phyloP scores from a whole-genome alignment of 92 coral and sea anemone genomes.

The Zoanthus solanderi region DNA sequence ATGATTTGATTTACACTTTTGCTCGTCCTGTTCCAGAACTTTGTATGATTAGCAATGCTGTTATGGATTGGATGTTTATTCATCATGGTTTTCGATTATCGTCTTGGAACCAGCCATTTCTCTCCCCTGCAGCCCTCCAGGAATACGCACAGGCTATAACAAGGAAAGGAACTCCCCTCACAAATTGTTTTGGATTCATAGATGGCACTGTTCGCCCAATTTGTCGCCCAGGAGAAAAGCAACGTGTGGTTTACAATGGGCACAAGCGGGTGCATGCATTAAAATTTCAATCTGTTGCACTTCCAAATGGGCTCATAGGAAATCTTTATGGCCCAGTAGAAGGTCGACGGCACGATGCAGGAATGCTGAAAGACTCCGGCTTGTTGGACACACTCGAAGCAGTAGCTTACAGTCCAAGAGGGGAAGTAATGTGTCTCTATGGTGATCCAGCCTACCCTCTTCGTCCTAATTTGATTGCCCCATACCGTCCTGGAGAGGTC shows the following conservation, averaged over 20 bases:
- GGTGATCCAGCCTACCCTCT: conserved; percentile 70
- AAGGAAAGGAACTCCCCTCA: conserved; percentile 62
- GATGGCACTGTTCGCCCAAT: background rate
- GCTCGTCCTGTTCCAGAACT: conserved; percentile 69
- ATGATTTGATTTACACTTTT: conserved; percentile 30
- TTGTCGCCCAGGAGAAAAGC: conserved; percentile 7
- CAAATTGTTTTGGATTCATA: conserved; percentile 55
- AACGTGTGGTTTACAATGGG: conserved; percentile 41
- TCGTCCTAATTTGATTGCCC: conserved; percentile 44
- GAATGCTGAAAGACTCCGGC: conserved; percentile 40
- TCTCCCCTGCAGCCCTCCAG: conserved; percentile 48
- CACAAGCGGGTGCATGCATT: background rate
- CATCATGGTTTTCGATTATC: conserved; percentile 56
- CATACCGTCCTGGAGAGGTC: conserved; percentile 32
- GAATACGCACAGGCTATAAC: conserved; percentile 57
- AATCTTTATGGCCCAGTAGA: conserved; percentile 48
- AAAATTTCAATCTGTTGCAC: background rate
- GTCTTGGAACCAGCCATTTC: conserved; percentile 70
- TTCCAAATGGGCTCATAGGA: conserved; percentile 29
- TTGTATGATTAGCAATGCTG: conserved; percentile 58
- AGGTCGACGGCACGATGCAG: conserved; percentile 52
- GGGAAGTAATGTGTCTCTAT: conserved; percentile 56
- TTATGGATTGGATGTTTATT: conserved; percentile 64
- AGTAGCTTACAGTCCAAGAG: conserved; percentile 50
- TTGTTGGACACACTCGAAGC: background rate